These are phyloP conservation scores for Apogon talboti DNA, from an alignment of 2,797 vertebrate species.

Conservation along the genomic window DNA sequence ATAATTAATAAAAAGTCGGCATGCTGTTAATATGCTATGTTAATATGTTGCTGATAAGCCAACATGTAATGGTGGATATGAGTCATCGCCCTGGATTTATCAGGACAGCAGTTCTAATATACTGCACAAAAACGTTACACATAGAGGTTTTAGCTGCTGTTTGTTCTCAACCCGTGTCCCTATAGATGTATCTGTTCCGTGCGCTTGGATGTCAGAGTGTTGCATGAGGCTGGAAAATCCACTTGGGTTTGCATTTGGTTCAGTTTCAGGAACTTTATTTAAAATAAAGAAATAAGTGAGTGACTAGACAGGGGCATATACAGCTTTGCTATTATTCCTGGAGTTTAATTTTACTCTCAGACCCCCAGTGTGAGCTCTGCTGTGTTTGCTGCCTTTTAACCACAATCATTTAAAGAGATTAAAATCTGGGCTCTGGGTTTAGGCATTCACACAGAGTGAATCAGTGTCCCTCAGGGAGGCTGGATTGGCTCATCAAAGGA, in stretches of 20 bases:
- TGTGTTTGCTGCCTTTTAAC: constrained; percentile 47
- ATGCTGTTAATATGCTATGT: no score
- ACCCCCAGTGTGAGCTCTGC: constrained; percentile 17
- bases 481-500: constrained; percentile 66
- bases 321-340: constrained; percentile 14
- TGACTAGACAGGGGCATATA: background rate
- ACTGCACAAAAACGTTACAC: no score
- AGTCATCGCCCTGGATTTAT: no score
- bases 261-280: constrained; percentile 8
- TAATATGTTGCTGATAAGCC: no score
- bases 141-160: no score
- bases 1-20: no score
- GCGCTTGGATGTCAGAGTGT: constrained; percentile 4
- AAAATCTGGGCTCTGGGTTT: constrained; percentile 50
- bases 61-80: no score
- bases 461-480: constrained; percentile 46
- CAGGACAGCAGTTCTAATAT: no score
- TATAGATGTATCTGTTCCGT: no score
- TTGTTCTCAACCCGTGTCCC: no score
- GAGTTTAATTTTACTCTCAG: constrained; percentile 42
- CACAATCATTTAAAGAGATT: constrained; percentile 67
- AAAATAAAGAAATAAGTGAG: constrained; percentile 12
- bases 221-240: constrained; percentile 11
- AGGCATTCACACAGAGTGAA: constrained; percentile 54
- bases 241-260: constrained; percentile 4